Conservation (phyloP, 1,140 invertebrate species). For the Nephotettix cincticeps region DNA sequence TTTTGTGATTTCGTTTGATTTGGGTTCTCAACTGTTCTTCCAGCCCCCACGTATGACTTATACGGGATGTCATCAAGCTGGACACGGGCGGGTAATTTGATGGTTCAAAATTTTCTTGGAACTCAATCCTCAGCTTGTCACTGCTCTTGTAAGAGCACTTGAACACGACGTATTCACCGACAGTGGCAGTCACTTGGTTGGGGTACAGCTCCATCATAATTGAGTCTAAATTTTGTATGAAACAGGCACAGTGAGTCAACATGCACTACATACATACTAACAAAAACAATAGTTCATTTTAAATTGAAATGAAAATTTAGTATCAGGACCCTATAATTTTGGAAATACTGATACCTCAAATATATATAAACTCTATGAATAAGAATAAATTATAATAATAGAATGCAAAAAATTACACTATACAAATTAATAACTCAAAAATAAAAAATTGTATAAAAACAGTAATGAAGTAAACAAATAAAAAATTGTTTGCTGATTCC, state of each 20-base stretch:
- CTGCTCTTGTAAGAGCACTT: conserved; percentile 53
- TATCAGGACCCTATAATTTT: too few relatives aligned
- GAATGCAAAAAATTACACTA: too few relatives aligned
- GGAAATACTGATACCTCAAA: too few relatives aligned
- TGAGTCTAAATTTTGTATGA: conserved; percentile 44
- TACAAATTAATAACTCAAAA: too few relatives aligned
- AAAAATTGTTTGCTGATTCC: too few relatives aligned
- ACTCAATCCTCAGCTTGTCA: conserved; percentile 49
- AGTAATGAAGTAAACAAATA: too few relatives aligned
- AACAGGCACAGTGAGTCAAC: background rate
- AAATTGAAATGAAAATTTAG: too few relatives aligned
- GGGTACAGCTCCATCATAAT: conserved; percentile 56
- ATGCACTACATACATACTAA: conserved; percentile 4
- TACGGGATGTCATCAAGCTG: background rate
- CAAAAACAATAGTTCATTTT: too few relatives aligned
- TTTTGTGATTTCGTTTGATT: conserved; percentile 41
- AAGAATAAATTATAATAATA: too few relatives aligned
- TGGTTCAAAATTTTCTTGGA: conserved; percentile 42
- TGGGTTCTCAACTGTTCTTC: conserved; percentile 38
- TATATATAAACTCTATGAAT: too few relatives aligned
- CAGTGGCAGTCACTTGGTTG: conserved; percentile 45
- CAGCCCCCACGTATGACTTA: conserved; percentile 29
- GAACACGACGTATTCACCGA: conserved; percentile 48
- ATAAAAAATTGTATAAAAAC: too few relatives aligned
- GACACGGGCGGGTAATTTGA: conserved; percentile 6